Conservation (phyloP, 53 echinoderm and acorn worm genomes). For the Mesocentrotus franciscanus region DNA sequence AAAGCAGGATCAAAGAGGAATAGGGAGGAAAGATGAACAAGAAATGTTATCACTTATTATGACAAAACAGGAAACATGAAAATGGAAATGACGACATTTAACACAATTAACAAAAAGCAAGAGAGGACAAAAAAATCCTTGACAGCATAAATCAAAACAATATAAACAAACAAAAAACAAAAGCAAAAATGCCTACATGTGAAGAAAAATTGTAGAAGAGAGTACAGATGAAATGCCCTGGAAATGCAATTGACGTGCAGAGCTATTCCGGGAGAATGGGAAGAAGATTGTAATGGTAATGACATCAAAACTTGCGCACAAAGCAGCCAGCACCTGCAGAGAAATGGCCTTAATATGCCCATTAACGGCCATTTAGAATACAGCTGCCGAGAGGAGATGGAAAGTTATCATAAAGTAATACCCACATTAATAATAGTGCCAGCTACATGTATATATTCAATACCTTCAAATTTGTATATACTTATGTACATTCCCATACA, state of each 20-base stretch:
- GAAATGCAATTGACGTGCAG: constrained; percentile 2
- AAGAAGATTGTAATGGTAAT: constrained; percentile 40
- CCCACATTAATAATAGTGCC: not conserved
- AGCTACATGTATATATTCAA: not conserved
- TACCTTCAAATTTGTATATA: not conserved
- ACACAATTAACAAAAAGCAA: too few species aligned
- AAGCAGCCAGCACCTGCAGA: constrained; percentile 5
- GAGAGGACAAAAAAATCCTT: too few species aligned
- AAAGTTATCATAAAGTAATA: constrained; percentile 34
- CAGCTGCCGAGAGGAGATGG: not conserved
- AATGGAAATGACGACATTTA: not conserved
- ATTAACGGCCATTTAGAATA: constrained; percentile 43
- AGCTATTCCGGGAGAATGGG: constrained; percentile 17
- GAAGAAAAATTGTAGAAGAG: not conserved
- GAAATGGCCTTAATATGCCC: constrained; percentile 35
- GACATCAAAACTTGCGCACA: constrained; percentile 28
- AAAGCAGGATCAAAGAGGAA: not conserved
- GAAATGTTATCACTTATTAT: not conserved
- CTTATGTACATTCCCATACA: not conserved
- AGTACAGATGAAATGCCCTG: not conserved
- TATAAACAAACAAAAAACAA: not conserved
- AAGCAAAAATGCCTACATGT: not conserved
- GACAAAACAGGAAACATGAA: not conserved
- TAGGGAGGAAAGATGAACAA: not conserved
- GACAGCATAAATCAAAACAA: not conserved